A percentile compares a stretch with the other conserved stretches of the same genome.
phyloP scores from a whole-genome alignment of 2,888 invertebrate genomes.

The Teleogryllus oceanicus region DNA sequence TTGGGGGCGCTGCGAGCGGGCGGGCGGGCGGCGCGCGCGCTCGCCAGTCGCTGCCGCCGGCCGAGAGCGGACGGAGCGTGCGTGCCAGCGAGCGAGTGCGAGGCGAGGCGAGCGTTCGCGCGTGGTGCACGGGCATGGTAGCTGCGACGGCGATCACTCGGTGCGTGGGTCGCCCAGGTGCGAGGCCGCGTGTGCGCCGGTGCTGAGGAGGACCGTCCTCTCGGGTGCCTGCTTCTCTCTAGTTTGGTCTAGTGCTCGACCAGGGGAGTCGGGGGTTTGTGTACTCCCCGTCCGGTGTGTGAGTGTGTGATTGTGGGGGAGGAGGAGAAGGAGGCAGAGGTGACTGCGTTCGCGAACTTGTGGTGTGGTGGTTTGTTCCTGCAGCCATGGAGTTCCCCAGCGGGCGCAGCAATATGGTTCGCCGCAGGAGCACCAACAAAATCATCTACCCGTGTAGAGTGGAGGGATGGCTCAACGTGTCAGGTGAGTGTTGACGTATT shows the following conservation, averaged over 20 bases:
- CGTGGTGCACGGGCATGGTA: background rate
- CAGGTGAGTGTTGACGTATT: conserved; percentile 49
- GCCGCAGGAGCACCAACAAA: conserved; percentile 29
- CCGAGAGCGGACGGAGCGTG: background rate
- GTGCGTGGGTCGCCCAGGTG: too few relatives aligned
- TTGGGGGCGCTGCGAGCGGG: background rate
- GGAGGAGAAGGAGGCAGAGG: background rate
- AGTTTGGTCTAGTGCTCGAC: too few relatives aligned
- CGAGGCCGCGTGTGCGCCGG: too few relatives aligned
- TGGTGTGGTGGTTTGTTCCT: background rate
- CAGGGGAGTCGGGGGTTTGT: background rate
- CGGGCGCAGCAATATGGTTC: background rate
- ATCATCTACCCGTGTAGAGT: conserved; percentile 55
- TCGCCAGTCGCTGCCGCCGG: background rate
- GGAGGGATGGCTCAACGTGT: conserved; percentile 59
- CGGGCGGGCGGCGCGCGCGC: background rate
- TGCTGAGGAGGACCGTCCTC: too few relatives aligned
- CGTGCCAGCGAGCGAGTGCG: background rate
- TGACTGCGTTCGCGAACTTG: background rate
- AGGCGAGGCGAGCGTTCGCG: background rate
- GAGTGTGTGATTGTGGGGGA: background rate
- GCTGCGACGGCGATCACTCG: too few relatives aligned
- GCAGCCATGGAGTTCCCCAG: conserved; percentile 1
- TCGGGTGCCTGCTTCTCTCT: too few relatives aligned
- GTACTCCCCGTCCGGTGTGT: background rate